Evolutionary conservation across 2,113 vertebrate genomes (phyloP).

Genomic region (Ceyx cyanopectus): DNA sequence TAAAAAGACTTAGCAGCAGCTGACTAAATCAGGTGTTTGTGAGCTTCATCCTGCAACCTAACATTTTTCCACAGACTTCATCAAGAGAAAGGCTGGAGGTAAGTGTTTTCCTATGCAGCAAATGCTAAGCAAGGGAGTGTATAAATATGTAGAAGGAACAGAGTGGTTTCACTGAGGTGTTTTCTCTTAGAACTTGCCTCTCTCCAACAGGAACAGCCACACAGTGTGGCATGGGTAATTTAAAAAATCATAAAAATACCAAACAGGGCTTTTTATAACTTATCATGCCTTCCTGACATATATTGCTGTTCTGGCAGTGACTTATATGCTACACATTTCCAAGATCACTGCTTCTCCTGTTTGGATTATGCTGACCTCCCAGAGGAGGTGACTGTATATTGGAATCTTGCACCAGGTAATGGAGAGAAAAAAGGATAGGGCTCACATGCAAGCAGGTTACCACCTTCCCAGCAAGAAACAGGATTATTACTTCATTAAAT

Average conservation of each 20-base stretch:
- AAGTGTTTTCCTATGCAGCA: neutral
- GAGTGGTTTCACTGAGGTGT: neutral
- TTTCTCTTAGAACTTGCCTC: neutral
- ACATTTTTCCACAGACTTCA: neutral
- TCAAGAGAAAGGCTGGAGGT: neutral
- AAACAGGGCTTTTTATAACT: neutral
- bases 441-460: neutral
- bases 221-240: neutral
- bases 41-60: neutral
- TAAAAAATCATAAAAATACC: constrained; percentile 19
- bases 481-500: constrained; percentile 15
- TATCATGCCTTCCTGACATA: neutral
- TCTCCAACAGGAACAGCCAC: neutral
- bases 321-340: neutral
- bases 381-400: constrained; percentile 7
- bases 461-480: neutral
- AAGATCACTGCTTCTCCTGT: neutral
- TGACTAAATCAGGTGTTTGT: neutral
- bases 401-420: neutral
- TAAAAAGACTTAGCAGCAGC: neutral
- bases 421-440: neutral
- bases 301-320: constrained; percentile 9
- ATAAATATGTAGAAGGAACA: neutral
- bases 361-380: constrained; percentile 21
- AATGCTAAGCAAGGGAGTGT: neutral